A percentile compares a stretch with the other conserved stretches of the same genome.
phyloP scores from a whole-genome alignment of 2,113 vertebrate genomes.

The Electrona antarctica region DNA sequence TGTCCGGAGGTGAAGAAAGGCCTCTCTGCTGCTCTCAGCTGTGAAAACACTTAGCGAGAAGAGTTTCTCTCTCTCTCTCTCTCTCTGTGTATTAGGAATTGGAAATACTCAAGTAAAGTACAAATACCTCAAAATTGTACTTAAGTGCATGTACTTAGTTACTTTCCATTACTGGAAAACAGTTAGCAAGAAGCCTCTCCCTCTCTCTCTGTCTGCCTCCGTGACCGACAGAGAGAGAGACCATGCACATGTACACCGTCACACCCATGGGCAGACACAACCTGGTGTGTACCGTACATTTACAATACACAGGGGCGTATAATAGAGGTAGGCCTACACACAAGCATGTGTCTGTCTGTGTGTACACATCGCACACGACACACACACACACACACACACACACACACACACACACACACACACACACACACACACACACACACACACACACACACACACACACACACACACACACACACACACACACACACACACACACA shows the following conservation, averaged over 20 bases:
- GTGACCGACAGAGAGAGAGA: slow-evolving; percentile 4
- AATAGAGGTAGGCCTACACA: not conserved
- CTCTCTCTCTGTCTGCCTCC: too few relatives aligned
- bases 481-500: slow-evolving; percentile 6
- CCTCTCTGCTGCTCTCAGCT: slow-evolving; percentile 71
- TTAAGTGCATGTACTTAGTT: too few relatives aligned
- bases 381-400: slow-evolving; percentile 8
- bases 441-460: not conserved
- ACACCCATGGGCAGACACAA: not conserved
- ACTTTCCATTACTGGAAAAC: too few relatives aligned
- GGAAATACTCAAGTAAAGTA: too few relatives aligned
- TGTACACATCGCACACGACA: not conserved
- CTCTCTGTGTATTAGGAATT: too few relatives aligned
- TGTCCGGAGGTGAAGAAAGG: slow-evolving; percentile 75
- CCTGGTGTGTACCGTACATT: not conserved
- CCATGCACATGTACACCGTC: not conserved
- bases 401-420: not conserved
- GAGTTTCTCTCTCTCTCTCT: not conserved
- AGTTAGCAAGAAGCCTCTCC: too few relatives aligned
- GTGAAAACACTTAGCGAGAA: slow-evolving; percentile 72
- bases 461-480: not conserved
- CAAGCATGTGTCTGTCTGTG: not conserved
- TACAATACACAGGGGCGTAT: not conserved
- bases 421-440: slow-evolving; percentile 12
- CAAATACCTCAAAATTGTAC: too few relatives aligned